Conservation (phyloP, 2,888 invertebrate genomes). For the Drosophila mimetica region DNA sequence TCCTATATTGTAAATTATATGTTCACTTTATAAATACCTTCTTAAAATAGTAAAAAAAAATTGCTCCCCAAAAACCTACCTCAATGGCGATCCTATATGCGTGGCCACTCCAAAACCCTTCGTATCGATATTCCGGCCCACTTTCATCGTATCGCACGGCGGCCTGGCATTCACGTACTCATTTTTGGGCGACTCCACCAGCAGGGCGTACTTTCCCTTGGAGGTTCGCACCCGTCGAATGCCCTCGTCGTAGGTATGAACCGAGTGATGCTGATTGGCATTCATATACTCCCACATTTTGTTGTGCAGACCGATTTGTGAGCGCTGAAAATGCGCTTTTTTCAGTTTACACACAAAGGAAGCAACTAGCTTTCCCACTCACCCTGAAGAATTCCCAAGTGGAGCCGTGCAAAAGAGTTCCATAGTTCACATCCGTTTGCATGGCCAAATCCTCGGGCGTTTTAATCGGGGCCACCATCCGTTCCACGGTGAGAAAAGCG, state of each 20-base stretch:
- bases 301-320: constrained; percentile 93
- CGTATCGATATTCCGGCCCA: constrained; percentile 92
- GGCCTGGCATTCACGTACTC: constrained; percentile 92
- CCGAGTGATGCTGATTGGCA: constrained; percentile 92
- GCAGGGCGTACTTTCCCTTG: constrained; percentile 92
- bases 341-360: not conserved
- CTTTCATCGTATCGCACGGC: constrained; percentile 98
- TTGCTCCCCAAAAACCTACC: constrained; percentile 86
- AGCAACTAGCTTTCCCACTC: constrained; percentile 23
- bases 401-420: constrained; percentile 91
- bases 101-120: constrained; percentile 99
- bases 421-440: constrained; percentile 96
- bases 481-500: constrained; percentile 98
- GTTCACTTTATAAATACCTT: too few relatives aligned
- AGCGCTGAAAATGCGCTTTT: constrained; percentile 86
- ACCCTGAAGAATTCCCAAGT: constrained; percentile 93
- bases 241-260: constrained; percentile 92
- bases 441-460: constrained; percentile 95
- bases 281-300: constrained; percentile 98
- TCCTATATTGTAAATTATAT: too few relatives aligned
- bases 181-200: constrained; percentile 90
- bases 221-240: constrained; percentile 90
- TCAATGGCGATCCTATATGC: constrained; percentile 94
- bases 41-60: too few relatives aligned
- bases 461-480: constrained; percentile 97